Conservation (phyloP, 1,140 invertebrate species). For the Spodoptera litura region DNA sequence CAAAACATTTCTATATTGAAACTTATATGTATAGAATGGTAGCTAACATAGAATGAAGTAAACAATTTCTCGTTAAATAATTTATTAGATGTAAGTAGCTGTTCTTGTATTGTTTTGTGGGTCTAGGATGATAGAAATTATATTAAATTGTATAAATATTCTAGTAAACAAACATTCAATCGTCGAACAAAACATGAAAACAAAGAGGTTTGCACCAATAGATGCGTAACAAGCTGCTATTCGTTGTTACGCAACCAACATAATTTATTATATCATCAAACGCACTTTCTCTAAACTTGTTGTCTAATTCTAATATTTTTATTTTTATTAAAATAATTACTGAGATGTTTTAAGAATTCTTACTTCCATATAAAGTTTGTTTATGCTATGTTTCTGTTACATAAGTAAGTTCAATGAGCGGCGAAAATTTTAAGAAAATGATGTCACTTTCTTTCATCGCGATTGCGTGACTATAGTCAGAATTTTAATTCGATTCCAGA, state of each 20-base stretch:
- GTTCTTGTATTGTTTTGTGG: no score
- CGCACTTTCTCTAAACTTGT: slow-evolving; percentile 20
- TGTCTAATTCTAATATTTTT: not conserved
- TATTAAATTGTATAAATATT: no score
- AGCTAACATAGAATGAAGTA: no score
- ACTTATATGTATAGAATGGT: no score
- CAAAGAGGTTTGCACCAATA: not conserved
- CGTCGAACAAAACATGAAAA: not conserved
- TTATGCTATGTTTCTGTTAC: slow-evolving; percentile 1
- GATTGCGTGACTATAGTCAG: slow-evolving; percentile 31
- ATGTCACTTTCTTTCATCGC: slow-evolving; percentile 17
- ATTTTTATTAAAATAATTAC: not conserved
- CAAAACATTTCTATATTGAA: no score
- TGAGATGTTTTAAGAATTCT: not conserved
- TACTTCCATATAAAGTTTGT: not conserved
- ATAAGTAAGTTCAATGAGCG: slow-evolving; percentile 8
- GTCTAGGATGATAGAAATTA: no score
- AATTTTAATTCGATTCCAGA: no score
- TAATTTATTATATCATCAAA: slow-evolving; percentile 29
- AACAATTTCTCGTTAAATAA: no score
- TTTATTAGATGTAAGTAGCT: no score
- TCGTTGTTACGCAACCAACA: slow-evolving; percentile 1
- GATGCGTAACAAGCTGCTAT: not conserved
- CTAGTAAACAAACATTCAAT: not conserved
- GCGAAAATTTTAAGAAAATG: slow-evolving; percentile 12